Conservation (phyloP, 2,888 invertebrate genomes). For the Leistus spinibarbis region DNA sequence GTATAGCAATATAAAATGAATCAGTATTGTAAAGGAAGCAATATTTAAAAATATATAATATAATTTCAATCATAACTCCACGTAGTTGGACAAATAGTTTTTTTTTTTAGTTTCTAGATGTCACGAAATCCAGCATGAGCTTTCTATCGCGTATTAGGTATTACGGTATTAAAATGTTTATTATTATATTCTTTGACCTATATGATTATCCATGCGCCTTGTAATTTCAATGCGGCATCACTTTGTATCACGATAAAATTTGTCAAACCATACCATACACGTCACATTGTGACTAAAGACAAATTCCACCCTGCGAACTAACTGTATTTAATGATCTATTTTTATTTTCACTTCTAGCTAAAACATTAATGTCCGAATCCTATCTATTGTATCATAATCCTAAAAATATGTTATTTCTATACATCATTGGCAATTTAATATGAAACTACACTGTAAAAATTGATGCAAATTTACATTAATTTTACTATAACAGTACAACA, state of each 20-base stretch:
- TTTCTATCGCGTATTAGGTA: constrained; percentile 35
- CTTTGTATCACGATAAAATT: constrained; percentile 14
- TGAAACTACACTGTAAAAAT: no score
- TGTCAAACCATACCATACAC: constrained; percentile 20
- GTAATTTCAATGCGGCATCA: constrained; percentile 27
- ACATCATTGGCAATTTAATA: no score
- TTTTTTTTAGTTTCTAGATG: constrained; percentile 12
- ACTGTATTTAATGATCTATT: not conserved
- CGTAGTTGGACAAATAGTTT: not conserved
- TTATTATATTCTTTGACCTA: constrained; percentile 35
- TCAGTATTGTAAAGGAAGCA: not conserved
- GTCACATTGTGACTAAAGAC: not conserved
- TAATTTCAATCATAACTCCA: not conserved
- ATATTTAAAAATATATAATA: not conserved
- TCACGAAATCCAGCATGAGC: constrained; percentile 23
- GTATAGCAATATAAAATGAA: not conserved
- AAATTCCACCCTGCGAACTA: not conserved
- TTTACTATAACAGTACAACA: no score
- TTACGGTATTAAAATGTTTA: constrained; percentile 36
- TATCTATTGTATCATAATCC: no score
- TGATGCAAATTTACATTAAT: no score
- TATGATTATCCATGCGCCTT: constrained; percentile 32
- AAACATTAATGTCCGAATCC: not conserved
- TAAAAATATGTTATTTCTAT: no score
- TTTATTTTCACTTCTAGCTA: not conserved